Conservation (phyloP, 2,113 vertebrate genomes). For the Takifugu bimaculatus region DNA sequence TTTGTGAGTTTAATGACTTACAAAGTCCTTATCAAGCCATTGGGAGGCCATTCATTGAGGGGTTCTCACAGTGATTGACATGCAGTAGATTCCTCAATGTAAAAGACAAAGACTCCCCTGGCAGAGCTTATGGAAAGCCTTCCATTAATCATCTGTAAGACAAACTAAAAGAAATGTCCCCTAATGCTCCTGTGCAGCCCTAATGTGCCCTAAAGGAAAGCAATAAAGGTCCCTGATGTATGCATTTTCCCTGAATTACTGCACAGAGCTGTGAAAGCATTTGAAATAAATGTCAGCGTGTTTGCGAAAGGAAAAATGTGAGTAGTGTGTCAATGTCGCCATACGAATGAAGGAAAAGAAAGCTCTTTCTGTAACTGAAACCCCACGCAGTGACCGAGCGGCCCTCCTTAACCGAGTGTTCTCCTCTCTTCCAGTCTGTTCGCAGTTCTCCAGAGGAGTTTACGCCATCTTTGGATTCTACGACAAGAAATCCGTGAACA, state of each 20-base stretch:
- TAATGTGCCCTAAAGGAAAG: constrained; percentile 22
- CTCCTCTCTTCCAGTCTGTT: constrained; percentile 83
- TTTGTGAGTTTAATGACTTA: not conserved
- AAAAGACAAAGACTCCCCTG: constrained; percentile 42
- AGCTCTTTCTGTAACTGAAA: no score
- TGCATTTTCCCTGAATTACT: constrained; percentile 11
- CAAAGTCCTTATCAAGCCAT: constrained; percentile 12
- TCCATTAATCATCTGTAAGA: constrained; percentile 42
- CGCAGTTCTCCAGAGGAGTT: constrained; percentile 98
- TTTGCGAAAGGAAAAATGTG: not conserved
- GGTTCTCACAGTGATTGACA: constrained; percentile 14
- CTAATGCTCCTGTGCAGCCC: constrained; percentile 11
- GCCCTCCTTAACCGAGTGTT: not conserved
- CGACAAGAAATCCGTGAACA: constrained; percentile 99
- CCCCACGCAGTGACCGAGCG: no score
- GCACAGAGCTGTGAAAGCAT: not conserved
- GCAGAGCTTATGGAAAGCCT: constrained; percentile 33
- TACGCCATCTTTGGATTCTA: constrained; percentile 99
- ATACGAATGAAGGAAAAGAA: not conserved
- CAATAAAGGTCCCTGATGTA: constrained; percentile 8
- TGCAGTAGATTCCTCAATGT: constrained; percentile 13
- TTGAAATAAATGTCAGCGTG: constrained; percentile 3
- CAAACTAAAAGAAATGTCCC: constrained; percentile 23
- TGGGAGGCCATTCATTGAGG: constrained; percentile 16
- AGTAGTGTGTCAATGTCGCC: not conserved